phyloP scores from a whole-genome alignment of 1,140 invertebrate genomes.

The Magallana ariakensis region DNA sequence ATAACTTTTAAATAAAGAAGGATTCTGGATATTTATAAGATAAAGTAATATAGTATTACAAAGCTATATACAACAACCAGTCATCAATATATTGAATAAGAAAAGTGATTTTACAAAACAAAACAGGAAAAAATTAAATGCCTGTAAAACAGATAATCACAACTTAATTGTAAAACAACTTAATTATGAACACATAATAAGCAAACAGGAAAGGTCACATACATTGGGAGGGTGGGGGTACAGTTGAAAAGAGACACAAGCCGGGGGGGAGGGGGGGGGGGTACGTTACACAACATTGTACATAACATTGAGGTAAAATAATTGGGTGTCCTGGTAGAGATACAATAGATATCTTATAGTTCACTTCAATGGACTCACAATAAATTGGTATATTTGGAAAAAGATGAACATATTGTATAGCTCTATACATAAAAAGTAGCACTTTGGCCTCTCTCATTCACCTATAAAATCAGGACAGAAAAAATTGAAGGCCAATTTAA shows the following conservation, averaged over 20 bases:
- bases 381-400: too few relatives aligned
- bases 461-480: too few relatives aligned
- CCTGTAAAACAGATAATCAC: background rate
- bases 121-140: background rate
- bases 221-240: background rate
- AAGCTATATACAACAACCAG: background rate
- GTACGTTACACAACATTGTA: background rate
- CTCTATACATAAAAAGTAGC: too few relatives aligned
- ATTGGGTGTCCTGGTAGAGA: too few relatives aligned
- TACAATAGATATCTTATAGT: too few relatives aligned
- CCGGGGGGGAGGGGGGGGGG: background rate
- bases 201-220: background rate
- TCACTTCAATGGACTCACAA: too few relatives aligned
- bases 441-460: too few relatives aligned
- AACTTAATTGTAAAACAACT: background rate
- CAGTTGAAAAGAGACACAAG: background rate
- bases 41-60: background rate
- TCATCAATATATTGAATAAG: background rate
- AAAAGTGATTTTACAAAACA: constrained; percentile 12
- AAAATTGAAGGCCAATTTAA: too few relatives aligned
- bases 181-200: constrained; percentile 32
- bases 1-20: too few relatives aligned
- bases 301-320: background rate
- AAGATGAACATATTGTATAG: too few relatives aligned
- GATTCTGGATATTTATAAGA: too few relatives aligned